Evolutionary conservation across 2,797 vertebrate genomes (phyloP).

Genomic region (Hoplostethus mediterraneus): DNA sequence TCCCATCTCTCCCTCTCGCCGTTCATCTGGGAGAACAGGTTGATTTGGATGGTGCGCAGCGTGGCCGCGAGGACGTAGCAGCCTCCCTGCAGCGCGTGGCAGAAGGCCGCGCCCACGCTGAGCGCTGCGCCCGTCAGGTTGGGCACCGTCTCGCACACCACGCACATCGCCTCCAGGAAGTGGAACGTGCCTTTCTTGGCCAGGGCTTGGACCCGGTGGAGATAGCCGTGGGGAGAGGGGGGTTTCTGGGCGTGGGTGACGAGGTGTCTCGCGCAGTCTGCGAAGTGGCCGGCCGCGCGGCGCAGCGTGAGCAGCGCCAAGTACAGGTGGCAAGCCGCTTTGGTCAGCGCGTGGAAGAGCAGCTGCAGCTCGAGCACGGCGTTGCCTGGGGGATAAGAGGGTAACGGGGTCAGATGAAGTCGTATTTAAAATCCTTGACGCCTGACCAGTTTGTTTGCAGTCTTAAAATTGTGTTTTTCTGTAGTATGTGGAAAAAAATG

Average conservation of each 20-base stretch:
- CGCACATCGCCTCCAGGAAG: constrained; percentile 75
- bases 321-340: constrained; percentile 81
- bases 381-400: constrained; percentile 78
- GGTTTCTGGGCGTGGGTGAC: constrained; percentile 56
- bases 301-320: constrained; percentile 80
- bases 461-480: too few relatives aligned
- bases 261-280: constrained; percentile 58
- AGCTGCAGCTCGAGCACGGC: constrained; percentile 79
- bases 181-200: constrained; percentile 69
- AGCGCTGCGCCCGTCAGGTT: constrained; percentile 72
- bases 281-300: constrained; percentile 68
- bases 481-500: too few relatives aligned
- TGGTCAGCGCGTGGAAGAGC: constrained; percentile 80
- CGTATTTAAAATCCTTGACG: constrained; percentile 62
- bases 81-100: constrained; percentile 76
- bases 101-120: constrained; percentile 66
- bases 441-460: too few relatives aligned
- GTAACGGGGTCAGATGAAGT: constrained; percentile 65
- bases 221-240: constrained; percentile 33
- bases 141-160: constrained; percentile 72
- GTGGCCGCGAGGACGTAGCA: constrained; percentile 75
- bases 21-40: constrained; percentile 77
- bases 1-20: constrained; percentile 75
- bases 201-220: constrained; percentile 45
- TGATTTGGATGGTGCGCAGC: constrained; percentile 74